Base-by-base conservation (phyloP, 2,113 vertebrate genomes). In the Halcyon senegalensis region DNA sequence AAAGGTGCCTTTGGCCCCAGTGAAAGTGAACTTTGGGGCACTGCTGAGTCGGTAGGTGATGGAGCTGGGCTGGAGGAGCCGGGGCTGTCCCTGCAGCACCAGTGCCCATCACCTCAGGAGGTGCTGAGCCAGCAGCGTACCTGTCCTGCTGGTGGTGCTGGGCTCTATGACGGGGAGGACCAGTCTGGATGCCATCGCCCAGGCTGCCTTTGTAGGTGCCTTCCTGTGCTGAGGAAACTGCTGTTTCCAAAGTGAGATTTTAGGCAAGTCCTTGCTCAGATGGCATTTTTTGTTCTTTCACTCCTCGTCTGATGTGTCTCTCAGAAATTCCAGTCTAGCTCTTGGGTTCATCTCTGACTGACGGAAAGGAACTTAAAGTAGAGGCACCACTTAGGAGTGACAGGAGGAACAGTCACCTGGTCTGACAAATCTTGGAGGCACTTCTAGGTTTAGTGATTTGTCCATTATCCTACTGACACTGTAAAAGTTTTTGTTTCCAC, bases 21-120 rank as follows among this genome's bases (percentile, higher is more conserved):
- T 48, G 33, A 39, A 43, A 23, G 12, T 5, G 9, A 11, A 5
- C 35, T 11, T 10, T 5, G 60, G 46, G 67, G 21, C 3, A 0
- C 9, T 31, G 72, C 37, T 20, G 63, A 18, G 39, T 3, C 1
- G 1, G n/a, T 3, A 1, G 53, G n/a, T 1, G 46, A 12, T 43
- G 70, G 55, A 56, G 30, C 30, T 3, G 69, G 69, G 46, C 53
- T 46, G 46, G 31, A 4, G 3, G 27, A 48, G 19, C 66, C 1
- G 0, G 87, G 28, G 35, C 44, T 35, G 37, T 30, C 14, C 13
- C 44, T 30, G 14, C 16, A 9, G 75, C n/a, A 19, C 62, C 25
- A 11, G 37, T 41, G 25, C 25, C 37, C n/a, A 6, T 63, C 17
- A 9, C 16, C 16, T 33, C 53, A 5, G 17, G 55, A 33, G 55